Conservation (phyloP, 2,113 vertebrate genomes). For the Cyphomyrus discorhynchus region DNA sequence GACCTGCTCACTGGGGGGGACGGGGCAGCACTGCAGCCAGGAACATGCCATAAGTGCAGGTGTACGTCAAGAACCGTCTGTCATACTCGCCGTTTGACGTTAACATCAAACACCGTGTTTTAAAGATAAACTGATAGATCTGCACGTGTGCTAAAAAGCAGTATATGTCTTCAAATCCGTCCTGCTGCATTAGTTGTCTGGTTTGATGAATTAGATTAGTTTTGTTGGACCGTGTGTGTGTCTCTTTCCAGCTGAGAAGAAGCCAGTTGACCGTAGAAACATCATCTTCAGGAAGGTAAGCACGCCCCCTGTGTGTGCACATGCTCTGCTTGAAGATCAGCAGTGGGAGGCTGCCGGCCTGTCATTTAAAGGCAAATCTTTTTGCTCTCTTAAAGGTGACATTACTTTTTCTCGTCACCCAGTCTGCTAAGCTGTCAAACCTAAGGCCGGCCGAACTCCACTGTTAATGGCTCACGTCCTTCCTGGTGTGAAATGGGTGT, state of each 20-base stretch:
- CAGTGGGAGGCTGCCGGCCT: neutral
- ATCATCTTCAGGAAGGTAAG: conserved; percentile 63
- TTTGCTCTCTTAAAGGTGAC: neutral
- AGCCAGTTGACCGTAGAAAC: conserved; percentile 47
- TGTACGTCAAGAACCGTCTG: conserved; percentile 36
- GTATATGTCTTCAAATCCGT: neutral
- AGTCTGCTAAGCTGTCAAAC: neutral
- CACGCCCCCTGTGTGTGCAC: neutral
- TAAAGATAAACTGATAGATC: neutral
- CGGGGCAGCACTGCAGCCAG: conserved; percentile 50
- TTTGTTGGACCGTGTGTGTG: neutral
- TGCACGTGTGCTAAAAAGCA: neutral
- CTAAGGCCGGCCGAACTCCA: neutral
- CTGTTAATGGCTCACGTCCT: neutral
- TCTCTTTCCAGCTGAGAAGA: conserved; percentile 36
- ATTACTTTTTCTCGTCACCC: neutral
- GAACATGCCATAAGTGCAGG: conserved; percentile 56
- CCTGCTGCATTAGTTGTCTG: neutral
- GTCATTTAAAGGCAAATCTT: neutral
- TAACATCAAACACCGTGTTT: neutral
- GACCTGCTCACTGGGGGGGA: conserved; percentile 47
- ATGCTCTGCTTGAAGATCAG: neutral
- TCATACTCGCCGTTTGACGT: neutral
- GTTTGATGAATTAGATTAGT: neutral
- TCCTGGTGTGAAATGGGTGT: neutral